Base-by-base conservation (phyloP, 2,888 invertebrate species). In the Ferdinandea cuprea region DNA sequence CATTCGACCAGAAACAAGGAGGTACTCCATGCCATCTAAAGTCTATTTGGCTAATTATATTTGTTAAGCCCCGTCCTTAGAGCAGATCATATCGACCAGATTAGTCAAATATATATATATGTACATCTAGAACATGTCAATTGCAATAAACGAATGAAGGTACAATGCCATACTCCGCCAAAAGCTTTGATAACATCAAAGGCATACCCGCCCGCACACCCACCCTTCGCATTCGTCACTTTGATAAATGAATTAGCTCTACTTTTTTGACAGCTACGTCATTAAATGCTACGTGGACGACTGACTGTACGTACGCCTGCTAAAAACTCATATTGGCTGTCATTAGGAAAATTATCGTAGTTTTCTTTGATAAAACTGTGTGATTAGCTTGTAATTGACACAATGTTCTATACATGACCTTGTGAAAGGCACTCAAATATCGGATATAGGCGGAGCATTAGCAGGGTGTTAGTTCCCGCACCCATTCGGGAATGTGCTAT, bases 241-340 rank as follows among this genome's bases (percentile, higher is more conserved):
- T 19, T 21, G 44, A 44, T 17, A 9, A 44, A 44, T 44, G 44
- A 11, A 11, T 19, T 3, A 17, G 44, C 19, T 11, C 17, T 44
- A 19, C 44, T 19, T 44, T 19, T 44, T 19, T 44, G 44, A 44
- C 44, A 44, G 44, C 19, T n/a, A 44, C 8, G 44, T 44, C 44
- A 44, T 44, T 44, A 44, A 44, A 44, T 44, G 15, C 19, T 17
- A 17, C 19, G 19, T 44, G 19, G 3, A 17, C 17, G 4, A 11
- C 8, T 44, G n/a, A n/a, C n/a, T n/a, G n/a, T n/a, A n/a, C n/a
- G n/a, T n/a, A n/a, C n/a, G 17, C 9, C 44, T 17, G 9, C 11
- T 9, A 8, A 19, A 9, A 44, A 17, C 19, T 25, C 19, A 44
- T 44, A 44, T 19, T 44, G 44, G 44, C 19, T 44, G 44, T 21